Evolutionary conservation across 92 coral and sea anemone genomes (phyloP).

Genomic region (Epizoanthus rinbou): DNA sequence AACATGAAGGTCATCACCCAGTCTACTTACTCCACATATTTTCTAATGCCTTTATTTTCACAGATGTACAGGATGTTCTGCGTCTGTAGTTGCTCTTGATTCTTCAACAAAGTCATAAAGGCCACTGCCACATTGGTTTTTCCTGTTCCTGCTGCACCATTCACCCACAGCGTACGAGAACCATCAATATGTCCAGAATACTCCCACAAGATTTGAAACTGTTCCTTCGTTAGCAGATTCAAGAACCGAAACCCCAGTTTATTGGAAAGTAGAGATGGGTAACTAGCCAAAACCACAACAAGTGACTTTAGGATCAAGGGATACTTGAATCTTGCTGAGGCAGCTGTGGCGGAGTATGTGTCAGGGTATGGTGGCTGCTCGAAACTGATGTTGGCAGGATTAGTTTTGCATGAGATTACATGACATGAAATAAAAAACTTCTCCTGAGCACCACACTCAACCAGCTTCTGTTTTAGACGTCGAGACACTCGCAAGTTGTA

Average conservation of each 20-base stretch:
- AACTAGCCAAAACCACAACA: slow-evolving; percentile 25
- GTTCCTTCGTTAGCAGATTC: slow-evolving; percentile 39
- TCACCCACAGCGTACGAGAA: slow-evolving; percentile 29
- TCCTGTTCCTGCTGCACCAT: slow-evolving; percentile 49
- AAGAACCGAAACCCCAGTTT: slow-evolving; percentile 12
- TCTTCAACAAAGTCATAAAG: slow-evolving; percentile 3
- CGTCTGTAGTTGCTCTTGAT: not conserved
- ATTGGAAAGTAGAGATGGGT: slow-evolving; percentile 35
- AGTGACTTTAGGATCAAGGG: slow-evolving; percentile 21
- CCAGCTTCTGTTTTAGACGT: slow-evolving; percentile 1
- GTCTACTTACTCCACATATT: slow-evolving; percentile 28
- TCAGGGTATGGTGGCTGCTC: not conserved
- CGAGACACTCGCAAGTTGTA: slow-evolving; percentile 10
- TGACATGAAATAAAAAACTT: slow-evolving; percentile 19
- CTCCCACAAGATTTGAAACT: slow-evolving; percentile 25
- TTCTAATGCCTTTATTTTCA: slow-evolving; percentile 20
- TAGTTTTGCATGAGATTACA: not conserved
- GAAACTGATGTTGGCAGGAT: not conserved
- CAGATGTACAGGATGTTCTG: slow-evolving; percentile 30
- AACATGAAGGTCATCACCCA: no score
- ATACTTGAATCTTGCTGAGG: not conserved
- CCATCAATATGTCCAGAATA: not conserved
- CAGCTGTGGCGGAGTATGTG: not conserved
- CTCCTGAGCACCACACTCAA: slow-evolving; percentile 1
- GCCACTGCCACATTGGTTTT: slow-evolving; percentile 49